Evolutionary conservation across 2,113 vertebrate genomes (phyloP), one percentile per base, ranked within the genome.

Genomic region (Cygnus atratus): DNA sequence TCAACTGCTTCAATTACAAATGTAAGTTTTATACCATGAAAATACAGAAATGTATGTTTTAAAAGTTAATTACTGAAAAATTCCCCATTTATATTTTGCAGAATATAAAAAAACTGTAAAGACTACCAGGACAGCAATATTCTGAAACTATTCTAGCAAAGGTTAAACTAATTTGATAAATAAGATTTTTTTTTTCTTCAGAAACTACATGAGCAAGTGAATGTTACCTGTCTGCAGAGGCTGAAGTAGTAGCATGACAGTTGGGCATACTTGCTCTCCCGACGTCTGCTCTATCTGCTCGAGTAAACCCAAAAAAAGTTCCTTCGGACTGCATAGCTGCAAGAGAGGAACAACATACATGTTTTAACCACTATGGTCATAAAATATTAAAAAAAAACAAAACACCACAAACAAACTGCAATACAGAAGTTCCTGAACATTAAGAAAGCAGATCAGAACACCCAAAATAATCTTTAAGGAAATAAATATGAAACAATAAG

Each of bases 311-410:
- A 99, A 97, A 92, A 99, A 97, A 93, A 99, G 97, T 97, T 99
- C 99, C 98, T 99, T 99, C 10, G 99, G 99, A 96, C 98, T 98
- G 96, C 99, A 99, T 3, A 98, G 97, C 99, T 99, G 95, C 92
- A 98, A 79, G 65, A 87, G 31, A 83, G 24, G 18, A 91, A 74
- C 39, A 88, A 86, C 8, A 5, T 3, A 1, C n/a, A 28, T 16
- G 35, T 82, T 93, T 70, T 13, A 67, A 92, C 61, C 43, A 61
- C 13, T 16, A 28, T 4, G 3, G 41, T 71, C 29, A 68, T 29
- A 63, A 70, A 24, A 4, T 55, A 77, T 44, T 52, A 26, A 61
- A 61, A 26, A 31, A 33, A 61, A 26, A 33, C 29, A 10, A 75
- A 26, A 43, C 2, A 87, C 43, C 50, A 76, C 15, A 63, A 44